Conservation (phyloP, 2,888 invertebrate genomes). For the Anticlea derivata region DNA sequence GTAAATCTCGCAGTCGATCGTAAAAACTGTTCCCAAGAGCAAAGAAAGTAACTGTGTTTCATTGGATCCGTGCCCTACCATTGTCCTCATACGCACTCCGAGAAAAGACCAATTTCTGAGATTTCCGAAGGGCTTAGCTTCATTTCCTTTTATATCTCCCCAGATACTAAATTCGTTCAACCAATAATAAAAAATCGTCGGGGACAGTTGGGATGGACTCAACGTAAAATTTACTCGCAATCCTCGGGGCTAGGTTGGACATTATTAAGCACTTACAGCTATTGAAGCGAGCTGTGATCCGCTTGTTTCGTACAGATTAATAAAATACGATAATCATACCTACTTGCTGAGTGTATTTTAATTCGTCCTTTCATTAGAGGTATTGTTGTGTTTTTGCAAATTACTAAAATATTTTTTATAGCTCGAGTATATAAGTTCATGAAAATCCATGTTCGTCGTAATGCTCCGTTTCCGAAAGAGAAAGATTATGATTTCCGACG, state of each 20-base stretch:
- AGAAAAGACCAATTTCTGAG: slow-evolving; percentile 81
- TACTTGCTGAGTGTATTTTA: no score
- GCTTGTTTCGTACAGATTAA: neutral
- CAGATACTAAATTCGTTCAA: slow-evolving; percentile 81
- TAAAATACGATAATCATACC: neutral
- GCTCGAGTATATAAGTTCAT: no score
- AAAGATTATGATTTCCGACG: slow-evolving; percentile 12
- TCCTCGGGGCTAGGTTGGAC: slow-evolving; percentile 61
- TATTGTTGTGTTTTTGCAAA: no score
- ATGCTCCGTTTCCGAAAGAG: neutral
- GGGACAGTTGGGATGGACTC: slow-evolving; percentile 73
- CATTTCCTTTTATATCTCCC: slow-evolving; percentile 84
- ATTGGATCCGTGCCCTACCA: slow-evolving; percentile 68
- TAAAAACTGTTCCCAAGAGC: slow-evolving; percentile 76
- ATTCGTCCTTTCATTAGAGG: no score
- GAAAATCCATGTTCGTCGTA: no score
- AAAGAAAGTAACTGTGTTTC: slow-evolving; percentile 68
- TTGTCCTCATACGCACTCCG: slow-evolving; percentile 78
- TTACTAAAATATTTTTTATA: no score
- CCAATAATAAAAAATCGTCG: slow-evolving; percentile 81
- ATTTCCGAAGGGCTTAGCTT: slow-evolving; percentile 83
- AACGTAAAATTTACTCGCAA: slow-evolving; percentile 71
- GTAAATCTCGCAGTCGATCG: slow-evolving; percentile 75
- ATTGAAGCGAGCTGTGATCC: slow-evolving; percentile 40
- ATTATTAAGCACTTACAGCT: slow-evolving; percentile 62